Evolutionary conservation across 2,113 vertebrate genomes (phyloP).

Genomic region (Lepisosteus oculatus): DNA sequence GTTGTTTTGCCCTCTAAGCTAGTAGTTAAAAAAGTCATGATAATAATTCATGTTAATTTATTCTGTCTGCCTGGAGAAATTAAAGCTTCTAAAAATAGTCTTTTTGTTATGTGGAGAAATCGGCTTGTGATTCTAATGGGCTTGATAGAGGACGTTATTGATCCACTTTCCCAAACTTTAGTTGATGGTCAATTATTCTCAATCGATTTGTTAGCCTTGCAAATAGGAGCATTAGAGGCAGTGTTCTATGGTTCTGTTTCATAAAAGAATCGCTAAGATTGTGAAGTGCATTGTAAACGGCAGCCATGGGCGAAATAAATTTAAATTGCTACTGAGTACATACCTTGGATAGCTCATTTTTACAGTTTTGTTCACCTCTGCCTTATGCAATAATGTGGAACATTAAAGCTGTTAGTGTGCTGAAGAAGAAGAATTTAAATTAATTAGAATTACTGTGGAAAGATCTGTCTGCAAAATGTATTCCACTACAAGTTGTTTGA

Average conservation of each 20-base stretch:
- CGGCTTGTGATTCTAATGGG: slow-evolving; percentile 42
- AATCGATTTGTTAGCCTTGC: slow-evolving; percentile 31
- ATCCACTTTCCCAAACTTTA: slow-evolving; percentile 46
- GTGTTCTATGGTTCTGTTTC: not conserved
- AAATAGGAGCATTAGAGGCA: not conserved
- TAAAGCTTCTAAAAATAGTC: slow-evolving; percentile 30
- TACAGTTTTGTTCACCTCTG: no score
- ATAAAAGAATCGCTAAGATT: not conserved
- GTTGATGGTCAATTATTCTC: slow-evolving; percentile 47
- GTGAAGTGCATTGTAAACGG: no score
- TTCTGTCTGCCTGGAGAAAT: not conserved
- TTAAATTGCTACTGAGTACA: no score
- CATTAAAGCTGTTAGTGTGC: no score
- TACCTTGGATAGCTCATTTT: no score
- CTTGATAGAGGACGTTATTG: slow-evolving; percentile 46
- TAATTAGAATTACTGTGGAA: no score
- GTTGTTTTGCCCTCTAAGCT: not conserved
- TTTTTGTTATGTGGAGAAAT: slow-evolving; percentile 25
- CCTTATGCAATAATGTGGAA: no score
- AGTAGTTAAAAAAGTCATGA: not conserved
- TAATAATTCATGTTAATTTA: not conserved
- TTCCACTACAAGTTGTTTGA: no score
- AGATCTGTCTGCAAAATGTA: no score
- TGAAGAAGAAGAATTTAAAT: no score
- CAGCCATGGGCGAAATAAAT: no score